Conservation (phyloP, 2,888 invertebrate species). For the Pantelozetes paolii region DNA sequence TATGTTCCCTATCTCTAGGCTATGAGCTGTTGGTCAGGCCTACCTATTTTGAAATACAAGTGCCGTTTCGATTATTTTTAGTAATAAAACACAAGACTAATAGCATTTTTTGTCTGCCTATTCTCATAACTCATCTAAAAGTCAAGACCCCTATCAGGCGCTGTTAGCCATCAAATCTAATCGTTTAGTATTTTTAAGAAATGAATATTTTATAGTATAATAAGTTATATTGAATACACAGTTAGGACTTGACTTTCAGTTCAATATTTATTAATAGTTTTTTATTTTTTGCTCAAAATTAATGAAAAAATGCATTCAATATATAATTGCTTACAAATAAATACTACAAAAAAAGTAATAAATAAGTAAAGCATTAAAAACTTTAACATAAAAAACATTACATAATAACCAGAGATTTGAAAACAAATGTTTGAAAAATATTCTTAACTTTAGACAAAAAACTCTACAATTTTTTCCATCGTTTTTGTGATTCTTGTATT, state of each 20-base stretch:
- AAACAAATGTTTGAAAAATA: neutral
- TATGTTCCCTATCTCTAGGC: conserved; percentile 29
- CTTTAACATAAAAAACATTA: neutral
- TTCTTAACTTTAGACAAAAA: too few relatives aligned
- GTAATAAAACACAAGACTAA: conserved; percentile 35
- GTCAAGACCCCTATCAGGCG: conserved; percentile 29
- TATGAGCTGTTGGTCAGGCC: conserved; percentile 26
- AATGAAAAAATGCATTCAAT: neutral
- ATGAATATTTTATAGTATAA: neutral
- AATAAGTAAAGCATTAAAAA: neutral
- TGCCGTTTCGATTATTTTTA: conserved; percentile 36
- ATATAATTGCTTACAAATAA: neutral
- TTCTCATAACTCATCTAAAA: conserved; percentile 36
- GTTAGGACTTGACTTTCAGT: neutral
- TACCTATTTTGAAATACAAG: conserved; percentile 8
- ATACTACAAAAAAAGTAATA: conserved; percentile 1
- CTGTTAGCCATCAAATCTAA: conserved; percentile 8
- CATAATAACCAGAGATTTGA: neutral
- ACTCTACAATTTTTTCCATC: too few relatives aligned
- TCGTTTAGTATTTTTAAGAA: neutral
- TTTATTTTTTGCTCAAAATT: neutral
- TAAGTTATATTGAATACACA: neutral
- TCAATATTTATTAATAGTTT: neutral
- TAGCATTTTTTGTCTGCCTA: conserved; percentile 27
- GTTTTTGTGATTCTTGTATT: too few relatives aligned